Evolutionary conservation across 2,113 vertebrate genomes (phyloP), one percentile per base, ranked within the genome.

Genomic region (Vombatus ursinus): DNA sequence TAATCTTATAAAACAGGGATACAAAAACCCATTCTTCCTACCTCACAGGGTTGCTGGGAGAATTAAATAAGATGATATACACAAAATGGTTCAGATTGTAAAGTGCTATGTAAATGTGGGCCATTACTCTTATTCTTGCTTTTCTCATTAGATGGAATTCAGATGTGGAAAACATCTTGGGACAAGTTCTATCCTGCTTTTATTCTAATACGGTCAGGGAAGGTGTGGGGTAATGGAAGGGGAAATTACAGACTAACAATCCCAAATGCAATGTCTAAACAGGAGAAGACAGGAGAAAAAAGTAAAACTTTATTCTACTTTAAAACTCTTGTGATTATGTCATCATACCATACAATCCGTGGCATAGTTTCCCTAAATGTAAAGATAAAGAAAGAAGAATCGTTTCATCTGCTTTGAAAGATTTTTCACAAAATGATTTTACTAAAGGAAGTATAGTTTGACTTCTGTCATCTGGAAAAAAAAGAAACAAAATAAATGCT

Each of bases 301-400:
- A 8, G 50, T 5, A 1, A 89, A 90, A 92, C 54, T 31, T 91
- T 77, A 90, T 84, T 52, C 25, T 31, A 54, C 28, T 53, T 95
- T 53, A 51, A 96, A 47, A 92, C 92, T 96, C 51, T 97, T 93
- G 95, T 94, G 52, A 4, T 84, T 44, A 95, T 95, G 96, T 94
- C 98, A 89, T 94, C 98, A 89, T 99, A 99, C 99, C 99, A 98
- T 99, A 99, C 90, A 99, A 98, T 97, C 99, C 99, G 54, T 99
- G 99, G 97, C 99, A 99, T 9, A 99, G 98, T 97, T 99, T 99
- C 96, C 99, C 99, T 98, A 99, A 99, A 98, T 99, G 99, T 96
- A 99, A 99, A 4, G 99, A 99, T 98, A 99, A 98, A 37, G 99
- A 99, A 91, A 99, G 98, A 94, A 99, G 97, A 93, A 99, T 98